Evolutionary conservation across 2,113 vertebrate species (phyloP).

Genomic region (Pongo abelii): DNA sequence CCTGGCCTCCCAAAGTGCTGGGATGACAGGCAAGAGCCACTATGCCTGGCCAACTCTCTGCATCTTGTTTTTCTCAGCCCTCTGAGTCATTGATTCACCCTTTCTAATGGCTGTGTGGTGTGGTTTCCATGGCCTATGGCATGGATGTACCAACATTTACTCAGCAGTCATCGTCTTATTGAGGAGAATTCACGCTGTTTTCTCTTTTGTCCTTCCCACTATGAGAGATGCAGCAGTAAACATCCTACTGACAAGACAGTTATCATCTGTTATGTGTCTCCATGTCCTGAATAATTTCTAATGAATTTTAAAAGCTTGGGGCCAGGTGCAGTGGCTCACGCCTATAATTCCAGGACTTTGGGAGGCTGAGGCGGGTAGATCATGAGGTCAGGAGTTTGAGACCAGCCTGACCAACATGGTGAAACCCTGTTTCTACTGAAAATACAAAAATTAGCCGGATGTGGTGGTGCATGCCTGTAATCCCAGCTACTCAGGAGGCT

Average conservation of each 20-base stretch:
- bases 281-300: not conserved
- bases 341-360: too few species aligned
- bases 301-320: not conserved
- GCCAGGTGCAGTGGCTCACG: too few species aligned
- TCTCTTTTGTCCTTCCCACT: not conserved
- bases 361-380: too few species aligned
- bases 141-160: not conserved
- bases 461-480: too few species aligned
- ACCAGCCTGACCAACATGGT: too few species aligned
- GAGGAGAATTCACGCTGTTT: not conserved
- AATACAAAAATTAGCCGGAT: too few species aligned
- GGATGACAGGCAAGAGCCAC: too few species aligned
- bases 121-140: rapidly evolving
- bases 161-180: not conserved
- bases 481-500: too few species aligned
- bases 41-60: too few species aligned
- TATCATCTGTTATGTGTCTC: not conserved
- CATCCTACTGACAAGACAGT: not conserved
- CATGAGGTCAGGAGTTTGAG: too few species aligned
- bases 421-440: too few species aligned
- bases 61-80: not conserved
- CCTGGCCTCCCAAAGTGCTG: too few species aligned
- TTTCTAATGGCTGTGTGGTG: not conserved
- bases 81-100: not conserved
- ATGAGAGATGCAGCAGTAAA: not conserved